Evolutionary conservation across 2,113 vertebrate species (phyloP), one percentile per base, ranked within the genome.

Genomic region (Butorides virescens): DNA sequence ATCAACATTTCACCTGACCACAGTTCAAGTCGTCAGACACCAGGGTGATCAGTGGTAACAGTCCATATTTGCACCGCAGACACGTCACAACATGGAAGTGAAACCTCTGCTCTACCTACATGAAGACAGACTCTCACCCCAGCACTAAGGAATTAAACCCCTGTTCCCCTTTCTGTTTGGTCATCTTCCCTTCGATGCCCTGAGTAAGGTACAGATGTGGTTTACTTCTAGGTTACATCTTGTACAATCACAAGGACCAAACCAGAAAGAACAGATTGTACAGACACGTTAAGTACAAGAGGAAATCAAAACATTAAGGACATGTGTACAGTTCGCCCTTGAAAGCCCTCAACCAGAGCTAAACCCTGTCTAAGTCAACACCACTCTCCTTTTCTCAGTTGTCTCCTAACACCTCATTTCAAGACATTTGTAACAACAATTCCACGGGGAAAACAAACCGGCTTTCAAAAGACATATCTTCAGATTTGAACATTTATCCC

Each of bases 41-140:
- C 46, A 3, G 7, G 15, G 26, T 34, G 22, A 59, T 29, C 0
- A 73, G 37, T 1, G 13, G 2, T 18, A 44, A 25, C 32, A 13
- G 6, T 26, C 7, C 29, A 5, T 7, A 7, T 7, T 25, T 13
- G 11, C 53, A 14, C 42, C 1, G 0, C 2, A 74, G 30, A 49
- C 47, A 19, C 0, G 0, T 25, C 13, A 58, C 59, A 34, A 1
- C 1, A 15, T 32, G 12, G 22, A 86, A 67, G 71, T 5, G 2
- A 58, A 47, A 20, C 8, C 16, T 26, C 30, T 72, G 34, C 36
- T 91, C 55, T 6, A 20, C 32, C 14, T 11, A 27, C 5, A 37
- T 22, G 1, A 0, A 14, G 46, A 39, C 42, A 58, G 19, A 7
- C 34, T 63, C 29, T 44, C 58, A 32, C 2, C 3, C n/a, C 15